phyloP scores from a whole-genome alignment of 2,797 vertebrate genomes.

The Dicrostonyx torquatus region DNA sequence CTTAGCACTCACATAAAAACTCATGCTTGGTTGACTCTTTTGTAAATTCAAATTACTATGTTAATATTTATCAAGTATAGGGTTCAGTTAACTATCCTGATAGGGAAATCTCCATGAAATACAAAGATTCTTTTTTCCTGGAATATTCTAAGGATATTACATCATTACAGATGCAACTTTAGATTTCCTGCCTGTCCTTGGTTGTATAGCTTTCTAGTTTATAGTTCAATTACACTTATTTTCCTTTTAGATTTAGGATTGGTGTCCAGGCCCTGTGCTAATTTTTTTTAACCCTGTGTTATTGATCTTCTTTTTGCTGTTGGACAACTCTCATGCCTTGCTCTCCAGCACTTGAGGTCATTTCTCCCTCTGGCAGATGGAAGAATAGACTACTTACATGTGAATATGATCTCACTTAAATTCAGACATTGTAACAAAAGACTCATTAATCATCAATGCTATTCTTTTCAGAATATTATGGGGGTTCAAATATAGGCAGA shows the following conservation, averaged over 20 bases:
- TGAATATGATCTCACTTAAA: neutral
- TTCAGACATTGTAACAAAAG: neutral
- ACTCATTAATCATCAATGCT: neutral
- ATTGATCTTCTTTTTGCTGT: neutral
- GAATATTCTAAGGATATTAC: neutral
- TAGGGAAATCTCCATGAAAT: neutral
- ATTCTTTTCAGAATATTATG: neutral
- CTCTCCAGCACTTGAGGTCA: neutral
- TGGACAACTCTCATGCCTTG: neutral
- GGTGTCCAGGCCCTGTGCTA: neutral
- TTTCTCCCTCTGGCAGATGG: neutral
- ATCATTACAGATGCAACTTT: neutral
- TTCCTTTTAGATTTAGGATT: neutral
- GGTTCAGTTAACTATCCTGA: neutral
- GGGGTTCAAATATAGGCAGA: neutral
- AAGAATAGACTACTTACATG: neutral
- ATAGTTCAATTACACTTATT: neutral
- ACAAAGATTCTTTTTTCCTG: neutral
- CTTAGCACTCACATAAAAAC: neutral
- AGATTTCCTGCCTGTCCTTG: neutral
- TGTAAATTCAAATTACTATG: slow-evolving; percentile 29
- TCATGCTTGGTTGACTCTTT: slow-evolving; percentile 16
- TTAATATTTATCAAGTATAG: neutral
- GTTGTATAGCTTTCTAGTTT: neutral
- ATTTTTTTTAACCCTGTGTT: neutral